A percentile compares a stretch with the other conserved stretches of the same genome.
phyloP scores from a whole-genome alignment of 2,797 vertebrate genomes.

The Microchirus variegatus region DNA sequence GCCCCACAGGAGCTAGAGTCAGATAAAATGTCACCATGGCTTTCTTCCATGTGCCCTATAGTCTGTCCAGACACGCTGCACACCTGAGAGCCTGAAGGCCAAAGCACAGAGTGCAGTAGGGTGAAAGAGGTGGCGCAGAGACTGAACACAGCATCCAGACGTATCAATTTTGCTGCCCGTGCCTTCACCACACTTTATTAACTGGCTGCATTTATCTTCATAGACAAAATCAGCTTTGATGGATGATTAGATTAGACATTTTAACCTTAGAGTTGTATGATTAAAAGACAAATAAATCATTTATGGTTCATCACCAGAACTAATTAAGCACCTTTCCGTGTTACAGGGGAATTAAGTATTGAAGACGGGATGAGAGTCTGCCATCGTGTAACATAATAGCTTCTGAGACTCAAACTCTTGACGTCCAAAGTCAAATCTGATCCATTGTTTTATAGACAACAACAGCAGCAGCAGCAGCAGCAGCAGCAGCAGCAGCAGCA shows the following conservation, averaged over 20 bases:
- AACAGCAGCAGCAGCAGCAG: constrained; percentile 40
- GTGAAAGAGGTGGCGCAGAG: constrained; percentile 16
- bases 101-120: constrained; percentile 17
- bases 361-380: constrained; percentile 36
- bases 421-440: constrained; percentile 52
- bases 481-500: constrained; percentile 37
- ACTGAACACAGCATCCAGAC: constrained; percentile 5
- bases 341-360: constrained; percentile 1
- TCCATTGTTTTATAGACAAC: constrained; percentile 28
- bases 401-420: constrained; percentile 48
- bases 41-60: constrained; percentile 77
- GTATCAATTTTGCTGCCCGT: constrained; percentile 31
- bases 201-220: constrained; percentile 42
- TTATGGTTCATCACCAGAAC: constrained; percentile 29
- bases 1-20: constrained; percentile 77
- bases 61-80: constrained; percentile 61
- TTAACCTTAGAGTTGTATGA: constrained; percentile 48
- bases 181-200: constrained; percentile 17
- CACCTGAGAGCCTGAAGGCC: constrained; percentile 66
- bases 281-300: constrained; percentile 59
- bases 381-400: constrained; percentile 47
- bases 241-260: constrained; percentile 50
- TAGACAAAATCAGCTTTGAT: constrained; percentile 54
- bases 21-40: constrained; percentile 82
- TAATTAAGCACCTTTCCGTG: constrained; percentile 38